A percentile compares a stretch with the other conserved stretches of the same genome.
phyloP scores from a whole-genome alignment of 2,113 vertebrate species.

The Sardina pilchardus region DNA sequence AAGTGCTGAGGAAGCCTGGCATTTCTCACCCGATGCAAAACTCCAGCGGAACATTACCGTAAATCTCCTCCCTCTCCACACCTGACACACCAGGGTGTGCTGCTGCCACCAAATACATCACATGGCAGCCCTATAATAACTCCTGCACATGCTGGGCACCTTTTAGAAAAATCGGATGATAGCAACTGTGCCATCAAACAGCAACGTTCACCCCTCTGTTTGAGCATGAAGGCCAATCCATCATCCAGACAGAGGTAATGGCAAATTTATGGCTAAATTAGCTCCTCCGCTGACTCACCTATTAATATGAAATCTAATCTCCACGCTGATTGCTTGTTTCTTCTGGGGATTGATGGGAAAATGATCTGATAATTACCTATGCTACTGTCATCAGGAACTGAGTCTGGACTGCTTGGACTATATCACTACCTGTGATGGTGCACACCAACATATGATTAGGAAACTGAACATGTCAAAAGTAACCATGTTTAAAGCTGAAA shows the following conservation, averaged over 20 bases:
- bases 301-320: slow-evolving; percentile 43
- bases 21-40: slow-evolving; percentile 13
- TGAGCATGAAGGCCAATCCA: not conserved
- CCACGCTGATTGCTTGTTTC: slow-evolving; percentile 49
- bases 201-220: not conserved
- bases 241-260: slow-evolving; percentile 15
- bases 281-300: slow-evolving; percentile 38
- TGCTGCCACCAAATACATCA: not conserved
- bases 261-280: slow-evolving; percentile 24
- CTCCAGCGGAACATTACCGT: not conserved
- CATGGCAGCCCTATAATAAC: slow-evolving; percentile 9
- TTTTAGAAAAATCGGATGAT: slow-evolving; percentile 9
- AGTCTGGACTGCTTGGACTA: not conserved
- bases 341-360: slow-evolving; percentile 48
- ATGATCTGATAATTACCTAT: slow-evolving; percentile 36
- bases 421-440: not conserved
- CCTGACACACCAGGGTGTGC: slow-evolving; percentile 11
- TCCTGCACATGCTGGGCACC: slow-evolving; percentile 1
- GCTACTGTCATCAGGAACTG: slow-evolving; percentile 10
- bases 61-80: not conserved
- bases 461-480: not conserved
- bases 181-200: slow-evolving; percentile 2
- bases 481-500: not conserved
- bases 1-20: slow-evolving; percentile 51
- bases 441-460: not conserved